These are phyloP conservation scores for Drosophila niveifrons DNA, from an alignment of 2,888 invertebrate genomes.

Conservation along the genomic window DNA sequence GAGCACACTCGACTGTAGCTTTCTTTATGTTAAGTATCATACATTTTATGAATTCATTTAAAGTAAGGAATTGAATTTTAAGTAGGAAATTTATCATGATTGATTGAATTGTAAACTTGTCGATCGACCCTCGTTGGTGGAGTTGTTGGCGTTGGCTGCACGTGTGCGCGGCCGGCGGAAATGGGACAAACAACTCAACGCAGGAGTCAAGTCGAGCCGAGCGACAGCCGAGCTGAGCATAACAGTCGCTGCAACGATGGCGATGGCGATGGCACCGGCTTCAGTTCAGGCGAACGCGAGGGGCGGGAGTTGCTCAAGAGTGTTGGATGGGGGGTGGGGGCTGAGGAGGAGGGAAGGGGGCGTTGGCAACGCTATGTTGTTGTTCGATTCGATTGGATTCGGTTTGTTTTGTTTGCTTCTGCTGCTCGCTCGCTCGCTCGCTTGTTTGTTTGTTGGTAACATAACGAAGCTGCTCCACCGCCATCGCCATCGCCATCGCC, in stretches of 20 bases:
- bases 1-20: too few species aligned
- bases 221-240: slow-evolving; percentile 51
- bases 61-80: too few species aligned
- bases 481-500: neutral
- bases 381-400: neutral
- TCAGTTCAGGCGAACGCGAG: neutral
- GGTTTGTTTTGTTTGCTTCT: neutral
- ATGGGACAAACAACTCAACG: slow-evolving; percentile 51
- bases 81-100: too few species aligned
- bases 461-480: slow-evolving; percentile 52
- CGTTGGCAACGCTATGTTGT: slow-evolving; percentile 59
- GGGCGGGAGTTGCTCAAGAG: neutral
- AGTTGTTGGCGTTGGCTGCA: slow-evolving; percentile 24
- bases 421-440: slow-evolving; percentile 14
- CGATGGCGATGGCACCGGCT: slow-evolving; percentile 61
- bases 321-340: neutral
- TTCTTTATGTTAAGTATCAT: too few species aligned
- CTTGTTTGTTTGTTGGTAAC: slow-evolving; percentile 57
- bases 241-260: slow-evolving; percentile 45
- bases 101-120: too few species aligned
- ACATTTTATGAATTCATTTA: too few species aligned
- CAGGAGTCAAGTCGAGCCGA: slow-evolving; percentile 30
- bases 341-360: neutral
- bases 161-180: slow-evolving; percentile 56
- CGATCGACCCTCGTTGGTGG: slow-evolving; percentile 23